Evolutionary conservation across 2,888 invertebrate genomes (phyloP).

Genomic region (Argyresthia albistria): DNA sequence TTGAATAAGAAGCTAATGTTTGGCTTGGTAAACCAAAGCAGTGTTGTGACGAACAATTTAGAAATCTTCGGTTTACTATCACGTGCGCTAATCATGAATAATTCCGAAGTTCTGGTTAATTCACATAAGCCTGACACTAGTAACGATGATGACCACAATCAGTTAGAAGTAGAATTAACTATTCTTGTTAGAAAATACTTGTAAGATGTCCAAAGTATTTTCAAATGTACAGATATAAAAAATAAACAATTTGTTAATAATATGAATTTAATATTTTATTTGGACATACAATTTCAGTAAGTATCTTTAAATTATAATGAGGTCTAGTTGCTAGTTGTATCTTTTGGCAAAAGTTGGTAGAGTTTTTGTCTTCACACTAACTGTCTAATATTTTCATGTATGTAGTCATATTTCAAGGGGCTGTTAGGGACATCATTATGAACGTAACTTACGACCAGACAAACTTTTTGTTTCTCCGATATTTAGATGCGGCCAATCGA

Average conservation of each 20-base stretch:
- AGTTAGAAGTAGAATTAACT: slow-evolving; percentile 27
- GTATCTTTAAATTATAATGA: too few relatives aligned
- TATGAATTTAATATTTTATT: too few relatives aligned
- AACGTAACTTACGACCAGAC: too few relatives aligned
- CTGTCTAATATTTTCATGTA: too few relatives aligned
- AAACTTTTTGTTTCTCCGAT: too few relatives aligned
- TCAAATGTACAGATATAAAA: background rate
- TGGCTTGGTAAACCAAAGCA: slow-evolving; percentile 30
- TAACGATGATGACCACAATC: slow-evolving; percentile 15
- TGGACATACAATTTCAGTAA: too few relatives aligned
- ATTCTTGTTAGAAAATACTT: slow-evolving; percentile 32
- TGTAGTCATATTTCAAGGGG: too few relatives aligned
- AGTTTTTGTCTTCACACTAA: too few relatives aligned
- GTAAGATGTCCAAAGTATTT: background rate
- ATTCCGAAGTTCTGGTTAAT: slow-evolving; percentile 33
- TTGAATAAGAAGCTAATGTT: slow-evolving; percentile 41
- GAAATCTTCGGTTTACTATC: slow-evolving; percentile 32
- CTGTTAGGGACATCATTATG: too few relatives aligned
- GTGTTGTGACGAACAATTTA: slow-evolving; percentile 14
- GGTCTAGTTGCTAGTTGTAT: too few relatives aligned
- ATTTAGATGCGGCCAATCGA: too few relatives aligned
- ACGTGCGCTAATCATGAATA: slow-evolving; percentile 32
- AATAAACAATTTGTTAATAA: background rate
- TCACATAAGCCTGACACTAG: slow-evolving; percentile 14
- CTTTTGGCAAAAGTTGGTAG: too few relatives aligned